Conservation (phyloP, 2,888 invertebrate genomes). For the Parnassius orleans region DNA sequence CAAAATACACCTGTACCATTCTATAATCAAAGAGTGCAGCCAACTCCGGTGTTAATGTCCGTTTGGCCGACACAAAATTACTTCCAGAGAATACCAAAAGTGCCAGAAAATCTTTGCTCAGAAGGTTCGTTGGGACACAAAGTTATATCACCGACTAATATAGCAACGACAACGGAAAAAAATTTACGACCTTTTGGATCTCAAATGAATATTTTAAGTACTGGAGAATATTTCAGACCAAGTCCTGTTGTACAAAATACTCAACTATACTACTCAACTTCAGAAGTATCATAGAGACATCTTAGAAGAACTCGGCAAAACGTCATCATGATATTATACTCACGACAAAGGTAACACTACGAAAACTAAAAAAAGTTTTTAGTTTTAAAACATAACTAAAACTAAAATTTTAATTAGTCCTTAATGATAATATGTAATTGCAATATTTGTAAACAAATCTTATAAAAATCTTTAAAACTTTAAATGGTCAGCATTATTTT, state of each 20-base stretch:
- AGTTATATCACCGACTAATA: background rate
- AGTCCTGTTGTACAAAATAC: slow-evolving; percentile 6
- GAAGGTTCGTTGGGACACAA: slow-evolving; percentile 6
- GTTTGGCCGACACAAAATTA: slow-evolving; percentile 11
- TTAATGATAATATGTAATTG: too few relatives aligned
- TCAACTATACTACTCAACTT: slow-evolving; percentile 8
- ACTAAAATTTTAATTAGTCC: too few relatives aligned
- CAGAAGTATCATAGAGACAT: slow-evolving; percentile 9
- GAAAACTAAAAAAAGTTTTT: too few relatives aligned
- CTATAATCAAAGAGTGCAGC: slow-evolving; percentile 21
- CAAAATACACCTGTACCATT: slow-evolving; percentile 31
- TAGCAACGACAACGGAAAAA: background rate
- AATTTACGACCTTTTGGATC: background rate
- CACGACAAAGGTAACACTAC: slow-evolving; percentile 9
- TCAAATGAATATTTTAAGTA: slow-evolving; percentile 1
- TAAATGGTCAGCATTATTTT: too few relatives aligned
- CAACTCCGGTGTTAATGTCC: slow-evolving; percentile 21
- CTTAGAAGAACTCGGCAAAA: background rate
- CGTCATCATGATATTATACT: slow-evolving; percentile 3
- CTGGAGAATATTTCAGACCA: slow-evolving; percentile 21
- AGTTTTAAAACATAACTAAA: too few relatives aligned
- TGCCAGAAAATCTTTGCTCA: slow-evolving; percentile 4
- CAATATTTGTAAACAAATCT: too few relatives aligned
- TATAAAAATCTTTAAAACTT: too few relatives aligned
- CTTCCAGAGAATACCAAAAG: slow-evolving; percentile 1